Conservation (phyloP, 2,113 vertebrate genomes). For the Cyanoderma ruficeps region DNA sequence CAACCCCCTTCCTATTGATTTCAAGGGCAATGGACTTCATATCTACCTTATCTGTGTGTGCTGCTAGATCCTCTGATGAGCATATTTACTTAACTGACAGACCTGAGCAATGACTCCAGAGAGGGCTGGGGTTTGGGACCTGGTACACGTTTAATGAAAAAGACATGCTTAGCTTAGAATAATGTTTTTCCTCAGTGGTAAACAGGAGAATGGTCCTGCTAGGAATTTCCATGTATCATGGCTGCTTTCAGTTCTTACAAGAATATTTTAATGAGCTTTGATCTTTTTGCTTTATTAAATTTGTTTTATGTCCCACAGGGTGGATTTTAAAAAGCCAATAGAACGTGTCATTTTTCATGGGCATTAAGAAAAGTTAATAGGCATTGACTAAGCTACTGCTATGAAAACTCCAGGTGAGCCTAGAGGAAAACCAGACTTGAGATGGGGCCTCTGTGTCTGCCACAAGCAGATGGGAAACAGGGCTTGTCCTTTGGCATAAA, state of each 20-base stretch:
- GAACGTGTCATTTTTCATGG: neutral
- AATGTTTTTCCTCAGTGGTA: neutral
- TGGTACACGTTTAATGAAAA: neutral
- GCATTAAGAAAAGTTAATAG: neutral
- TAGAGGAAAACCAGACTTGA: neutral
- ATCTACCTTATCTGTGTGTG: neutral
- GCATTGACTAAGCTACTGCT: neutral
- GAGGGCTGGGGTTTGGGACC: neutral
- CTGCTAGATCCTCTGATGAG: neutral
- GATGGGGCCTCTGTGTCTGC: neutral
- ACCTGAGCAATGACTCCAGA: neutral
- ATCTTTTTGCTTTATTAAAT: neutral
- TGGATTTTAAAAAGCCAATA: neutral
- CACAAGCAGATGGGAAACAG: neutral
- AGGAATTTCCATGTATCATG: neutral
- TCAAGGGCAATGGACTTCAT: neutral
- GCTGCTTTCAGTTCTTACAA: neutral
- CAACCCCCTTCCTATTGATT: neutral
- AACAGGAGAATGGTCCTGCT: neutral
- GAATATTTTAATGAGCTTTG: neutral
- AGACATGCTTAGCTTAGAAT: neutral
- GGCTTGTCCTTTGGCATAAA: neutral
- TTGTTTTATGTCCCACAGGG: neutral
- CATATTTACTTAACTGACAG: slow-evolving; percentile 28
- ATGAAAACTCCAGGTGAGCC: neutral